These are phyloP conservation scores for Labeo calbasu DNA, from an alignment of 2,797 vertebrate species.

Conservation along the genomic window DNA sequence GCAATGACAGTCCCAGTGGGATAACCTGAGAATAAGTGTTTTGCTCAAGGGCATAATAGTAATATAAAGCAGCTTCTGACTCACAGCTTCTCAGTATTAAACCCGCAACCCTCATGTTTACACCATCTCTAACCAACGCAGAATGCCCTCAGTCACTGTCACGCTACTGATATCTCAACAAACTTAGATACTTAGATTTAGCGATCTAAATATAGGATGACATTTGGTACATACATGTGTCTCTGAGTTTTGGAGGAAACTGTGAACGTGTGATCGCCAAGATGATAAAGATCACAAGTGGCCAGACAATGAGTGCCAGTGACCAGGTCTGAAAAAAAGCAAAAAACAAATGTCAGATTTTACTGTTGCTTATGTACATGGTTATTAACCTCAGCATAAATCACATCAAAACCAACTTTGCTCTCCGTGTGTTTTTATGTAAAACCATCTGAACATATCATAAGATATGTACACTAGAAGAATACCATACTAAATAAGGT, in stretches of 20 bases:
- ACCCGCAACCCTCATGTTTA: not conserved
- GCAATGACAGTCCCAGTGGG: not conserved
- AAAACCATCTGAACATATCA: not conserved
- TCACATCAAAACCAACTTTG: not conserved
- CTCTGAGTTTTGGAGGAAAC: constrained; percentile 69
- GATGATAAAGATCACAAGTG: constrained; percentile 80
- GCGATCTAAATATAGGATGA: not conserved
- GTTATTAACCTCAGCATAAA: not conserved
- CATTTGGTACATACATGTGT: constrained; percentile 74
- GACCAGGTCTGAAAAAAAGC: constrained; percentile 75
- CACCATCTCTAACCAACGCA: not conserved
- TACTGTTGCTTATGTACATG: not conserved
- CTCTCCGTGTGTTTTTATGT: not conserved
- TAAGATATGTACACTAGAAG: not conserved
- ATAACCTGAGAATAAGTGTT: not conserved
- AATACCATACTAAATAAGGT: not conserved
- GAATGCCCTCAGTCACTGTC: not conserved
- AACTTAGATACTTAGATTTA: not conserved
- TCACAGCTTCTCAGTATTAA: not conserved
- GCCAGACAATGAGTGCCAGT: constrained; percentile 77
- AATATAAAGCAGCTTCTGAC: not conserved
- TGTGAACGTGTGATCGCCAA: constrained; percentile 76
- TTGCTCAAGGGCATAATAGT: not conserved
- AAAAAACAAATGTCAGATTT: constrained; percentile 18
- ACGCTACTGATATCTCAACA: not conserved